Percentiles rank a stretch among this genome's conserved stretches.
These are phyloP conservation scores for Stigmatopora argus DNA, from an alignment of 2,113 vertebrate species.

Conservation along the genomic window DNA sequence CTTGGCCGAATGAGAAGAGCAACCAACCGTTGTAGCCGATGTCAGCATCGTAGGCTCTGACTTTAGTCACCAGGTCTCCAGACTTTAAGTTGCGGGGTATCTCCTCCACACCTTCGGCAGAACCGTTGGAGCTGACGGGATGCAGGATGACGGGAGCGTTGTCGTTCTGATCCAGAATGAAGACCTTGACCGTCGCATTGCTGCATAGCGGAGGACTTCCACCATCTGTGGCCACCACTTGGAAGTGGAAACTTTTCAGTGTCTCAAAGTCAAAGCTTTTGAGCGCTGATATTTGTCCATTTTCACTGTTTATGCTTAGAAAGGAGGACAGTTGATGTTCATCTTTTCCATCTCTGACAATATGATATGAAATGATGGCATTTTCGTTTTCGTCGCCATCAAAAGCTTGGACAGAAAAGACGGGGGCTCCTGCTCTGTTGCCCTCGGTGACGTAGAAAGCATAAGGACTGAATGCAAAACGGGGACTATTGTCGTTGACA, in stretches of 20 bases:
- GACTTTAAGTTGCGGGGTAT: too few relatives aligned
- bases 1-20: constrained; percentile 57
- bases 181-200: constrained; percentile 60
- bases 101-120: too few relatives aligned
- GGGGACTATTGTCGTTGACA: constrained; percentile 63
- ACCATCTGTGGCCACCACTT: constrained; percentile 53
- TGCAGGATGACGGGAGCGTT: constrained; percentile 44
- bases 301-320: constrained; percentile 54
- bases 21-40: constrained; percentile 66
- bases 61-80: too few relatives aligned
- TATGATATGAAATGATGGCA: constrained; percentile 33
- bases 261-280: constrained; percentile 67
- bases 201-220: constrained; percentile 50
- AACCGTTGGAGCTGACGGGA: too few relatives aligned
- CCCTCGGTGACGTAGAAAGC: constrained; percentile 59
- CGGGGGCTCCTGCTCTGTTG: constrained; percentile 42
- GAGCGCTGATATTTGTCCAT: constrained; percentile 17
- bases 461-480: constrained; percentile 47
- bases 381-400: constrained; percentile 63
- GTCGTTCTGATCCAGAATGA: constrained; percentile 65
- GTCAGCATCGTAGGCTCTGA: constrained; percentile 42
- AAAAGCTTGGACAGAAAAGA: constrained; percentile 51
- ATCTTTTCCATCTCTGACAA: constrained; percentile 9
- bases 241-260: constrained; percentile 51
- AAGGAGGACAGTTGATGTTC: constrained; percentile 21